Evolutionary conservation across 2,113 vertebrate genomes (phyloP), one percentile per base, ranked within the genome.

Genomic region (Pachycephala philippinensis): DNA sequence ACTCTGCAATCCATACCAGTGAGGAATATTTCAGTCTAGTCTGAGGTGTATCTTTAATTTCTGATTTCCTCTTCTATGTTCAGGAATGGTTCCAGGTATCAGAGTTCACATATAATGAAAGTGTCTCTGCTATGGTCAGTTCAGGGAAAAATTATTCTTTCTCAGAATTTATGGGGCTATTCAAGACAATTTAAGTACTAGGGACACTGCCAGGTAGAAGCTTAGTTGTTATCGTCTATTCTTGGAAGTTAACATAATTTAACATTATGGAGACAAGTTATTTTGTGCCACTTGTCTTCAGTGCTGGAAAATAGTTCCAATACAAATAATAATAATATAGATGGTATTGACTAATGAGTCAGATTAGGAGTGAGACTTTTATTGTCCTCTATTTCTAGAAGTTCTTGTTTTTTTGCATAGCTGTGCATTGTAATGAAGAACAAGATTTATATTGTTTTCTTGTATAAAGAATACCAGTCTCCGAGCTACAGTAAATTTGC

Each of bases 401-500:
- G 30, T 49, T 75, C n/a, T 84, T 89, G 17, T 1, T 4, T 75
- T 89, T 87, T 91, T 84, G 28, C 81, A 53, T 56, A 91, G 35
- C 39, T 87, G 53, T 79, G 69, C n/a, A 79, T 64, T 79, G 22
- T 53, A 91, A 89, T 61, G 61, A 94, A 84, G 56, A 94, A 44
- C 26, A 91, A 84, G 52, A 89, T 89, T 94, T 95, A 82, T 81
- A 75, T 52, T 89, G 47, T 81, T 95, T 96, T 95, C 77, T 53
- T 76, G 49, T 84, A 59, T 64, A 91, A 95, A 78, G 84, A 85
- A 90, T 61, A 91, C 37, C 40, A 52, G 7, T 79, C 74, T 93
- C 92, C 91, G n/a, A 93, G 87, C 90, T 91, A 79, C 74, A 76
- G 74, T 87, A 87, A 93, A 95, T 95, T 88, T 94, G 66, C 78